Percentiles rank a stretch among this genome's conserved stretches.
Evolutionary conservation across 1,140 invertebrate species (phyloP).

Genomic region (Ridgeia piscesae): DNA sequence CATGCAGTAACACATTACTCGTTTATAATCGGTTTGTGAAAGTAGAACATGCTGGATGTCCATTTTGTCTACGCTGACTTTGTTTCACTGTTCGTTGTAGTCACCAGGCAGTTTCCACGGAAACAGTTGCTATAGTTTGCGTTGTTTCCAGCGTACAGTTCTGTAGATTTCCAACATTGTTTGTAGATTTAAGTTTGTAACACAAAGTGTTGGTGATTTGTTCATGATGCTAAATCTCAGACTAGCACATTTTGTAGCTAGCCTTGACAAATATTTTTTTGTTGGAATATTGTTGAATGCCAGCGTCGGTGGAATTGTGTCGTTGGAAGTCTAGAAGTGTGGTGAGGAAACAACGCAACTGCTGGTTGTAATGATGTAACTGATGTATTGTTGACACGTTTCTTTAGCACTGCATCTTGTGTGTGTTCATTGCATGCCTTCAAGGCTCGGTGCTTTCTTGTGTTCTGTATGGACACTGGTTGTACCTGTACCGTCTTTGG

Average conservation of each 20-base stretch:
- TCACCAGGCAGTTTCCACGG: not conserved
- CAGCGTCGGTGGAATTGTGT: not conserved
- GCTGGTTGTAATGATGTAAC: not conserved
- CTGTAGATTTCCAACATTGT: not conserved
- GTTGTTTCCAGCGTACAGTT: not conserved
- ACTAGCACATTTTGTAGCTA: not conserved
- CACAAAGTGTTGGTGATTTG: not conserved
- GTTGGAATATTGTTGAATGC: not conserved
- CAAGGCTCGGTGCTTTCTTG: not conserved
- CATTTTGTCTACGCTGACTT: not conserved
- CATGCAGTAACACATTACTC: not conserved
- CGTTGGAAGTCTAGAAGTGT: not conserved
- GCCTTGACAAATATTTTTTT: not conserved
- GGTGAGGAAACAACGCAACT: not conserved
- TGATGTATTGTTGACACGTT: not conserved
- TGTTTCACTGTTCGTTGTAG: not conserved
- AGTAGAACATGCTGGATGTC: no score
- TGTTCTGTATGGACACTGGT: not conserved
- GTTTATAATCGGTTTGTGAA: not conserved
- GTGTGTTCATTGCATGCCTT: not conserved
- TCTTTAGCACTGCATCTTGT: not conserved
- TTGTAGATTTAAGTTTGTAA: not conserved
- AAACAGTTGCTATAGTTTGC: not conserved
- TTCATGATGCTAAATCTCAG: not conserved
- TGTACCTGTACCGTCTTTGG: not conserved